Base-by-base conservation (phyloP, 1,140 invertebrate genomes). In the Drosophila gunungcola region DNA sequence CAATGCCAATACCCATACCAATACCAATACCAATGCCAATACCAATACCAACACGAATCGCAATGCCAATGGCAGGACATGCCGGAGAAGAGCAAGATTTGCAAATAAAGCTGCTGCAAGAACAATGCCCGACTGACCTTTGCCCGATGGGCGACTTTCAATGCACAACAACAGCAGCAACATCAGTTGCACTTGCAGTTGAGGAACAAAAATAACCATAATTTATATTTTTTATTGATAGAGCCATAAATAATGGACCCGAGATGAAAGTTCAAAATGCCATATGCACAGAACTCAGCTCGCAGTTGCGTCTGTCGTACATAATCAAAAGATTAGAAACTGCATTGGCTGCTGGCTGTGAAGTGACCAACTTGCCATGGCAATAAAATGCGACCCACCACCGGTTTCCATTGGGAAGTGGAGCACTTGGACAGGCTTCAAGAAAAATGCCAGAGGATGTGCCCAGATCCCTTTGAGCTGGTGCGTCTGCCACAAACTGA, bases 271-370 rank as follows among this genome's bases (percentile, higher is more conserved):
- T 70, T 57, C 65, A 21, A 58, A 70, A 72, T 70, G 62, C 65
- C 70, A 82, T 89, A 79, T 88, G 76, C 79, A 68, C 61, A 52
- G 25, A 63, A 43, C 54, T 63, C 78, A 36, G 36, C 32, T 73
- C 70, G 72, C 68, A 80, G 74, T 77, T 88, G 84, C 84, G 84
- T 80, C 60, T 80, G 80, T 78, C 80, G 88, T 89, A 72, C 80
- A 80, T 89, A 89, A 89, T 89, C 84, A 89, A 89, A 88, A 89
- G 84, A 89, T 90, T 89, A 89, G 80, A 70, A 76, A 69, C 55
- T 78, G 64, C 48, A 70, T 54, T 34, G 45, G 73, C 61, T 55
- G 55, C 69, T 68, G 53, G 55, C 49, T 64, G 49, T 13, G 48
- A 43, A 53, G 56, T 48, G 56, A 54, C 64, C 75, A 61, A 53